These are phyloP conservation scores for Xylota segnis DNA, from an alignment of 2,888 invertebrate genomes.

Conservation along the genomic window DNA sequence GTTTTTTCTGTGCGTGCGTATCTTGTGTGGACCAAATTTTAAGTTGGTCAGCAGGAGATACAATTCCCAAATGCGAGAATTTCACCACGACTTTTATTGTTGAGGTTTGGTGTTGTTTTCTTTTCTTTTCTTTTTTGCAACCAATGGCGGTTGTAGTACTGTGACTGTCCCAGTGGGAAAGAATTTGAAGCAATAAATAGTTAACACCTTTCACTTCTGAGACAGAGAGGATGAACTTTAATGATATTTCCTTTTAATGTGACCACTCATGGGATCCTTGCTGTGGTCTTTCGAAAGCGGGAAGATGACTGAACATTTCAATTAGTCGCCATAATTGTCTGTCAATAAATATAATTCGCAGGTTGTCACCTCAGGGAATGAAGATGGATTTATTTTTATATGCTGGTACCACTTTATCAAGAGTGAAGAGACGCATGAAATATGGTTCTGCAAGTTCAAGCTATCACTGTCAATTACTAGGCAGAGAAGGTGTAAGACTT, in stretches of 20 bases:
- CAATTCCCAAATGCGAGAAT: conserved; percentile 40
- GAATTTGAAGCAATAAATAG: conserved; percentile 33
- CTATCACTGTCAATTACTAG: too few relatives aligned
- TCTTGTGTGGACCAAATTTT: conserved; percentile 37
- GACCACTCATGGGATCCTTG: background rate
- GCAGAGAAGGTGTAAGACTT: too few relatives aligned
- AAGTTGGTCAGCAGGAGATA: conserved; percentile 60
- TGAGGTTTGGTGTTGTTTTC: conserved; percentile 4
- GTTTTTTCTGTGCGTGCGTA: conserved; percentile 33
- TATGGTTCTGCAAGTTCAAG: too few relatives aligned
- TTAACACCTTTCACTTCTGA: conserved; percentile 59
- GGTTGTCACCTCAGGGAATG: too few relatives aligned
- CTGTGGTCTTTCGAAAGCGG: too few relatives aligned
- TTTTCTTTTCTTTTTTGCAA: background rate
- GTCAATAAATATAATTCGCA: too few relatives aligned
- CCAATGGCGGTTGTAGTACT: background rate
- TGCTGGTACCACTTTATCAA: too few relatives aligned
- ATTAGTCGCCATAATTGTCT: too few relatives aligned
- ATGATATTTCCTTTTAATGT: background rate
- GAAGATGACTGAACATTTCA: too few relatives aligned
- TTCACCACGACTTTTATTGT: conserved; percentile 56
- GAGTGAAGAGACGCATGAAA: too few relatives aligned
- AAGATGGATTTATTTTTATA: too few relatives aligned
- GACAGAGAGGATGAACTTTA: background rate
- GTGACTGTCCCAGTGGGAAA: conserved; percentile 2